A percentile compares a stretch with the other conserved stretches of the same genome.
phyloP scores from a whole-genome alignment of 2,888 invertebrate genomes.

The Drosophila basisetae region DNA sequence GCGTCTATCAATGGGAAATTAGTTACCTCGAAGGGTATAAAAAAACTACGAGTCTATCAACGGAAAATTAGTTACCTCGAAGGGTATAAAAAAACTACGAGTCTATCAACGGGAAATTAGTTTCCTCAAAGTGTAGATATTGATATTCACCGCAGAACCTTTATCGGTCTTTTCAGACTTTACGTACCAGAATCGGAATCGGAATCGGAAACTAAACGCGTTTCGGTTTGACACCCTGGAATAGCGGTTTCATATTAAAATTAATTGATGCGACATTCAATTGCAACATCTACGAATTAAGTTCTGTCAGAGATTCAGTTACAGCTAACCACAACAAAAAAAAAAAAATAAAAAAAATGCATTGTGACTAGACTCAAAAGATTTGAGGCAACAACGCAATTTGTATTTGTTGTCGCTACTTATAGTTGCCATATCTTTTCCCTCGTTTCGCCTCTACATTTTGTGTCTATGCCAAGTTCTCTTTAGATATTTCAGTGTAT shows the following conservation, averaged over 20 bases:
- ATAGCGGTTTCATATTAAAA: not conserved
- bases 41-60: slow-evolving; percentile 6
- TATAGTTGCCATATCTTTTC: slow-evolving; percentile 24
- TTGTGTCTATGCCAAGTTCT: not conserved
- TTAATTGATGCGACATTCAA: slow-evolving; percentile 25
- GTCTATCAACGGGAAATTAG: slow-evolving; percentile 17
- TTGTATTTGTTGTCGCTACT: slow-evolving; percentile 44
- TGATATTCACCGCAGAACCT: slow-evolving; percentile 39
- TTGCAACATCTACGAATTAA: slow-evolving; percentile 4
- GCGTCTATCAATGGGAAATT: slow-evolving; percentile 15
- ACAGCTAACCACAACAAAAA: slow-evolving; percentile 24
- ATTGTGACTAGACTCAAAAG: slow-evolving; percentile 32
- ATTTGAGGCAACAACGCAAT: slow-evolving; percentile 54
- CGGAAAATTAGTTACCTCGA: slow-evolving; percentile 16
- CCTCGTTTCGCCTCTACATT: not conserved
- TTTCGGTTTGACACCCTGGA: not conserved
- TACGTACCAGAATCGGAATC: not conserved
- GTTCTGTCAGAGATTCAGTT: slow-evolving; percentile 10
- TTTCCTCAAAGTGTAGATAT: slow-evolving; percentile 28
- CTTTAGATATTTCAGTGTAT: slow-evolving; percentile 15
- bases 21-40: slow-evolving; percentile 17
- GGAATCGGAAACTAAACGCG: not conserved
- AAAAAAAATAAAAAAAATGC: slow-evolving; percentile 5
- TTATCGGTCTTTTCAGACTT: not conserved
- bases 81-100: not conserved